Conservation (phyloP, 2,888 invertebrate genomes). For the Sepioteuthis lessoniana region DNA sequence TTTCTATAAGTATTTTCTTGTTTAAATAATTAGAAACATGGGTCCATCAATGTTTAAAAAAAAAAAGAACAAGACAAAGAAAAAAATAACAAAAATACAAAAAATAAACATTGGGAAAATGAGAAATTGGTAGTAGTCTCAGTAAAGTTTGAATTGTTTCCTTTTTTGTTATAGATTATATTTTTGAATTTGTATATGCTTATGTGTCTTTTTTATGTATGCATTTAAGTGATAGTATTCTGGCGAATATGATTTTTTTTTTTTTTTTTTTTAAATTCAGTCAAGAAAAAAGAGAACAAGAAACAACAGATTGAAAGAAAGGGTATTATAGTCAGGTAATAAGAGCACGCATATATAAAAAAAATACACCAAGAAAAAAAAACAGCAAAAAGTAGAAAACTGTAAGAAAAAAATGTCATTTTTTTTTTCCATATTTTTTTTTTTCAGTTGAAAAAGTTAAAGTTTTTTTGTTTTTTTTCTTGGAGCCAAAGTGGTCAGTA, state of each 20-base stretch:
- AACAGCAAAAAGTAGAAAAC: neutral
- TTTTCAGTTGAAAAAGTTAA: neutral
- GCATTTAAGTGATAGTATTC: neutral
- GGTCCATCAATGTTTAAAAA: neutral
- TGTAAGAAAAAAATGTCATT: neutral
- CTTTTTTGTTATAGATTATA: neutral
- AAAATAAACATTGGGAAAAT: neutral
- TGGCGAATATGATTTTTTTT: neutral
- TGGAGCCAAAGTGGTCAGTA: neutral
- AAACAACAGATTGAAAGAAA: neutral
- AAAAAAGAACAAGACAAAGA: neutral
- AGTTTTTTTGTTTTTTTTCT: neutral
- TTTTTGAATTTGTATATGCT: neutral
- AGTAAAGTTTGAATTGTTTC: neutral
- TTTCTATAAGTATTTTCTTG: too few relatives aligned
- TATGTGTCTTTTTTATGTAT: neutral
- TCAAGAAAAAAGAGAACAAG: neutral
- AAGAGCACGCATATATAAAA: neutral
- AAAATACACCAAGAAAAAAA: neutral
- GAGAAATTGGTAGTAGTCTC: neutral
- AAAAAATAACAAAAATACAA: neutral
- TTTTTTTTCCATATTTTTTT: neutral
- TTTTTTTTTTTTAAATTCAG: neutral
- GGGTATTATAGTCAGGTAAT: neutral
- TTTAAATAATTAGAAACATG: neutral